Conservation (phyloP, 2,113 vertebrate species). For the Glaucomys volans region DNA sequence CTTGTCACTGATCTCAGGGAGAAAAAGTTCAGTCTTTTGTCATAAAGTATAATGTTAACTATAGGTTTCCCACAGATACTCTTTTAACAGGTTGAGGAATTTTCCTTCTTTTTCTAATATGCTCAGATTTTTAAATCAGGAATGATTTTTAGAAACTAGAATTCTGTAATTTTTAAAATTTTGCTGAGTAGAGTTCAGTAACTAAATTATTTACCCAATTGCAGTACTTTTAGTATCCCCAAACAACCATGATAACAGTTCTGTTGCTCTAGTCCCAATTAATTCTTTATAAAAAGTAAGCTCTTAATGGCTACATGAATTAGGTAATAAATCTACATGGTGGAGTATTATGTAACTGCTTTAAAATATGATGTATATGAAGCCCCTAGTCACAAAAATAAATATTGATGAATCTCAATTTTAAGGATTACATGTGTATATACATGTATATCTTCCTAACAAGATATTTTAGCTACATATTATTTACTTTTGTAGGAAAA, state of each 20-base stretch:
- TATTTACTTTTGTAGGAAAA: not conserved
- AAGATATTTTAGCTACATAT: not conserved
- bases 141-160: constrained; percentile 7
- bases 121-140: no score
- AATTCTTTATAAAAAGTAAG: constrained; percentile 16
- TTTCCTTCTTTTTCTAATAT: no score
- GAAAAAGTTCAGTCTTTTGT: not conserved
- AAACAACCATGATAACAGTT: not conserved
- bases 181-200: no score
- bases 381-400: not conserved
- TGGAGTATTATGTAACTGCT: not conserved
- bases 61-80: no score
- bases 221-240: not conserved
- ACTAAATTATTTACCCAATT: no score
- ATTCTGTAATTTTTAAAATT: not conserved
- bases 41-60: no score
- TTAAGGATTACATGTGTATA: not conserved
- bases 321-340: not conserved
- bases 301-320: constrained; percentile 9
- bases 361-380: not conserved
- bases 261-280: not conserved
- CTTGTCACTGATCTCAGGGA: not conserved
- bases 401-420: not conserved
- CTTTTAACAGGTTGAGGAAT: no score
- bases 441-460: not conserved